Conservation (phyloP, 1,140 invertebrate genomes). For the Sipha flava region DNA sequence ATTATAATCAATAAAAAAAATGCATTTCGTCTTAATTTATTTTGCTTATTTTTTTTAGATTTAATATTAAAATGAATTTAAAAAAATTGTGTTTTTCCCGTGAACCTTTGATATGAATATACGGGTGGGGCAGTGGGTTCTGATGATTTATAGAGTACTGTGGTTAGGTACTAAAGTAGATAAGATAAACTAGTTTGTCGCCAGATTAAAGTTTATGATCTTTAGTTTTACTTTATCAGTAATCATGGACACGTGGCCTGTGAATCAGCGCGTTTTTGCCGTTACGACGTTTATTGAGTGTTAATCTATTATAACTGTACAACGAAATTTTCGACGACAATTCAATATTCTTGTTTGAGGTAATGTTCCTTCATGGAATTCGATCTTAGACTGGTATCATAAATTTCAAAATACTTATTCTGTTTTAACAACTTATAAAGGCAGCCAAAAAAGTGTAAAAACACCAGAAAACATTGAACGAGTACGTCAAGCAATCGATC, state of each 20-base stretch:
- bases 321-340: background rate
- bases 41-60: no score
- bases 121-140: background rate
- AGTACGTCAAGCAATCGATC: conserved; percentile 33
- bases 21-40: no score
- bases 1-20: no score
- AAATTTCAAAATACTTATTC: no score
- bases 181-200: background rate
- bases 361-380: background rate
- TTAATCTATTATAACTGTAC: background rate
- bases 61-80: no score
- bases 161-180: background rate
- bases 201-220: background rate
- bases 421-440: conserved; percentile 3
- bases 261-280: background rate
- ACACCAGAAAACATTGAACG: conserved; percentile 35
- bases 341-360: background rate
- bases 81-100: no score
- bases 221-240: background rate
- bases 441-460: conserved; percentile 32
- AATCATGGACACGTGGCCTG: background rate
- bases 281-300: background rate
- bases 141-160: background rate
- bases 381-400: background rate
- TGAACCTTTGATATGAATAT: no score